phyloP scores from a whole-genome alignment of 2,113 vertebrate genomes.

The Xenopus tropicalis region DNA sequence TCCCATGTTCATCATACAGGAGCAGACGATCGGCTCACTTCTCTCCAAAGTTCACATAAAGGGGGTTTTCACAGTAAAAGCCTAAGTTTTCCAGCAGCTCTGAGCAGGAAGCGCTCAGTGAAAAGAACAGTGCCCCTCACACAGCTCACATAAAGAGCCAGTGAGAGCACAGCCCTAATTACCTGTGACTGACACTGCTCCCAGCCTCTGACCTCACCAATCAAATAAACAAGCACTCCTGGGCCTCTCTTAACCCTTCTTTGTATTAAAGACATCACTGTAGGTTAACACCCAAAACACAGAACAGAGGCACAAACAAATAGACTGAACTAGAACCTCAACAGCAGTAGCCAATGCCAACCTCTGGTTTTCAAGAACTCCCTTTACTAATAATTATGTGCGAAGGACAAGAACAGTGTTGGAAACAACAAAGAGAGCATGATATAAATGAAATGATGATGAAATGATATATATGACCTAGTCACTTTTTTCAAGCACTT shows the following conservation, averaged over 20 bases:
- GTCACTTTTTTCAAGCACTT: no score
- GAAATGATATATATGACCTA: no score
- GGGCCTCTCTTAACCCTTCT: slow-evolving; percentile 36
- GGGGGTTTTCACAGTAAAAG: slow-evolving; percentile 63
- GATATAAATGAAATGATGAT: no score
- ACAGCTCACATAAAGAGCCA: slow-evolving; percentile 60
- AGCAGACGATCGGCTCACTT: not conserved
- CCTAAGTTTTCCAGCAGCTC: slow-evolving; percentile 71
- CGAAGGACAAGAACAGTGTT: not conserved
- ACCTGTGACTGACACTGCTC: slow-evolving; percentile 69
- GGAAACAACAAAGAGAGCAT: no score
- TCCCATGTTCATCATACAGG: not conserved
- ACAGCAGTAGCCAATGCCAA: not conserved
- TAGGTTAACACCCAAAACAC: slow-evolving; percentile 12
- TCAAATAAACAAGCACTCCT: slow-evolving; percentile 61
- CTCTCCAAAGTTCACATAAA: slow-evolving; percentile 55
- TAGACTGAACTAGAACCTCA: slow-evolving; percentile 5
- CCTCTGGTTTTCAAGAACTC: not conserved
- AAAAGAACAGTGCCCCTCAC: slow-evolving; percentile 71
- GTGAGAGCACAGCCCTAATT: slow-evolving; percentile 66
- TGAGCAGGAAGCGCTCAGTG: slow-evolving; percentile 68
- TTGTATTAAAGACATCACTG: slow-evolving; percentile 14
- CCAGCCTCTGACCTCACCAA: slow-evolving; percentile 59
- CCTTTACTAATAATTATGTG: not conserved
- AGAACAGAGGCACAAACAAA: slow-evolving; percentile 20